Base-by-base conservation (phyloP, 2,888 invertebrate genomes). In the Acholoe squamosa region DNA sequence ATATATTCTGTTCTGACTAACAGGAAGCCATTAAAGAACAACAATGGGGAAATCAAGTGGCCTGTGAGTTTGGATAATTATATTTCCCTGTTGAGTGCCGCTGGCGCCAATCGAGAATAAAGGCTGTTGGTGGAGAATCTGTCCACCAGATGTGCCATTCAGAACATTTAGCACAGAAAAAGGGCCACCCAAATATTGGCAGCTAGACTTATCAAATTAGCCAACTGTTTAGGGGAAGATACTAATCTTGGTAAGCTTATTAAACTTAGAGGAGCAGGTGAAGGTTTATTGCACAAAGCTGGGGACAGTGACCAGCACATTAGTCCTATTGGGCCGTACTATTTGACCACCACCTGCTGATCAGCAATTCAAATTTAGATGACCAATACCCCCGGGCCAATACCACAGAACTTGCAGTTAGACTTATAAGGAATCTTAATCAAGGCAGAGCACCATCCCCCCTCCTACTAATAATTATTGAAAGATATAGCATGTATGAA, bases 71-170 rank as follows among this genome's bases (percentile, higher is more conserved):
- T n/a, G 28, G 25, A 71, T 71, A 71, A 71, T 71, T 25, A 67
- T n/a, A 67, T 67, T 25, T 71, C 71, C 25, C 71, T 71, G 71
- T 25, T 28, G 71, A 22, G n/a, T 22, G n/a, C 71, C 31, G 7
- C 5, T 5, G 19, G 71, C 71, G 25, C 71, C 25, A 14, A 28
- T 7, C 14, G 31, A 71, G 61, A 71, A 71, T 71, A 25, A 71
- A 71, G 16, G 19, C 3, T 28, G 0, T 71, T 1, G 25, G 3
- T 14, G 3, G n/a, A 14, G 28, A 71, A 71, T 71, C 71, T 3
- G 71, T 3, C 28, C 71, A n/a, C 71, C 71, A 71, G 71, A 71
- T 71, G 71, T 71, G 71, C 25, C 71, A 71, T 71, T 71, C 25
- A 71, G 28, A 71, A n/a, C 71, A 71, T 7, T 71, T 71, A 71